Percentiles rank a stretch among this genome's conserved stretches.
phyloP scores from a whole-genome alignment of 2,113 vertebrate species.

The Callipepla squamata region DNA sequence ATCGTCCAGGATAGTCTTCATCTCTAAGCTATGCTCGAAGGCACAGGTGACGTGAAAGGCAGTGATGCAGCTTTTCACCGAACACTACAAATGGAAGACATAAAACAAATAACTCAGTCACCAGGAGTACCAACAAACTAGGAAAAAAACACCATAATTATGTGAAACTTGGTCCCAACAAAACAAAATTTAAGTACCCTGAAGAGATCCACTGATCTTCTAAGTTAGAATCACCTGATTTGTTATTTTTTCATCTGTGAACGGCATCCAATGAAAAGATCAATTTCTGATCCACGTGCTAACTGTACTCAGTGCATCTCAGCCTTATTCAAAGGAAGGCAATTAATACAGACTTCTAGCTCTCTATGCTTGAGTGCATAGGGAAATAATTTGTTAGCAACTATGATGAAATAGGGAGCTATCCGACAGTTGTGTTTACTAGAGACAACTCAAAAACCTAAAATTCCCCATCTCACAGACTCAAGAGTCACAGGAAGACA shows the following conservation, averaged over 20 bases:
- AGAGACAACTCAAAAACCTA: neutral
- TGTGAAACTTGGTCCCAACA: neutral
- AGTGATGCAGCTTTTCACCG: conserved; percentile 96
- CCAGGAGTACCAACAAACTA: neutral
- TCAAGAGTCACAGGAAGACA: neutral
- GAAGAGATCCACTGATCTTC: neutral
- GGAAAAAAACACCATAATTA: neutral
- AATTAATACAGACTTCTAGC: neutral
- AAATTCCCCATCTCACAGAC: neutral
- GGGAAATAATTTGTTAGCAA: neutral
- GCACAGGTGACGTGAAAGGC: conserved; percentile 99
- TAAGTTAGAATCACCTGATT: neutral
- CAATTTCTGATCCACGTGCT: neutral
- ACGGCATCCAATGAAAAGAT: neutral
- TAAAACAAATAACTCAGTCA: neutral
- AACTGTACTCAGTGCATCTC: neutral
- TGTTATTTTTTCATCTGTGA: neutral
- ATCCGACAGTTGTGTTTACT: neutral
- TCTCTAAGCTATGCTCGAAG: conserved; percentile 96
- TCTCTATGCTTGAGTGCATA: neutral
- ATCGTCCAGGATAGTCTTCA: conserved; percentile 97
- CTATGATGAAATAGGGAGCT: neutral
- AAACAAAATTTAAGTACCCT: neutral
- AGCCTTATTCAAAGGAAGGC: neutral
- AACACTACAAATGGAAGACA: conserved; percentile 83